Base-by-base conservation (phyloP, 2,113 vertebrate genomes). In the Upupa epops region DNA sequence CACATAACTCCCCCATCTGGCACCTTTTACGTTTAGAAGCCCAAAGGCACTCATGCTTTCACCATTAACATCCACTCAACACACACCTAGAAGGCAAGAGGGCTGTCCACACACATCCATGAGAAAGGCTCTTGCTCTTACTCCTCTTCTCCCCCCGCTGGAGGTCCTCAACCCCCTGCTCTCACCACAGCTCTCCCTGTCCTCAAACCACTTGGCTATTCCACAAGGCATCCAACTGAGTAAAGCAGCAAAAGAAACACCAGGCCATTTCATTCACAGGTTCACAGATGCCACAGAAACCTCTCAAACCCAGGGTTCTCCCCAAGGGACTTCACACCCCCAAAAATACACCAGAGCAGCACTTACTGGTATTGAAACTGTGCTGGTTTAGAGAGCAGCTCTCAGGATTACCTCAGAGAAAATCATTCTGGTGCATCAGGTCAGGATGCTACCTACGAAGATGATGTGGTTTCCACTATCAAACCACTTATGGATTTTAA, bases 1-100 rank as follows among this genome's bases (percentile, higher is more conserved):
- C 19, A 46, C 0, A 0, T 58, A 15, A 15, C 31, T 34, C 26
- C 20, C 31, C n/a, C n/a, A 54, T 21, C 28, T 2, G 0, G n/a
- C 1, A 1, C 11, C 13, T 4, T 0, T 31, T 8, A 0, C n/a
- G 20, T 26, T 49, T 73, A 29, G 58, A 68, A 65, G 45, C 17
- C 54, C 59, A 25, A 3, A 4, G 51, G 5, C 22, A 16, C 0
- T 1, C 1, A 0, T 59, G 31, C 16, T 65, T 73, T 19, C 60
- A 20, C 31, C 51, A 70, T 20, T 34, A 52, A 22, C 20, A 58
- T 76, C 20, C 26, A 52, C 46, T 32, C 37, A 17, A 9, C 25
- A 12, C 9, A 17, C 21, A 28, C 20, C 1, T 1, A 69, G 45
- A 65, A 20, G 12, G 34, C 5, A 36, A 51, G 9, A 75, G 11